Percentiles rank a stretch among this genome's conserved stretches.
Conservation (phyloP, 2,888 invertebrate genomes). For the Mimumesa dahlbomi region DNA sequence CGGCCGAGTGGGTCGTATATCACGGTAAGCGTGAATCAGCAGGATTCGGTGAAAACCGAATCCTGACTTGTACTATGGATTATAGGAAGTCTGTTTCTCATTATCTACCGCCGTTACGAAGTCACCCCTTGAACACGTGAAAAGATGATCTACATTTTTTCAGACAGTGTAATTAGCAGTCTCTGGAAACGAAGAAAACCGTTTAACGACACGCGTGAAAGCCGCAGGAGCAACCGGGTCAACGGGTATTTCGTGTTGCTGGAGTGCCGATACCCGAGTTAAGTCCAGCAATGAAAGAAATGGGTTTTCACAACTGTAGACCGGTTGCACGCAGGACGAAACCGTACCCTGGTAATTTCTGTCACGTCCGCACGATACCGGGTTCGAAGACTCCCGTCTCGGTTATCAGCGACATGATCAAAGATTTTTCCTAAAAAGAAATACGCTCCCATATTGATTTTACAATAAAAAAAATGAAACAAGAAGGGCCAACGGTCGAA, state of each 20-base stretch:
- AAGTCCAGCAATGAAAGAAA: background rate
- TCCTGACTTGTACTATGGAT: constrained; percentile 6
- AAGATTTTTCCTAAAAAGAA: constrained; percentile 1
- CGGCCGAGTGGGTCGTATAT: constrained; percentile 43
- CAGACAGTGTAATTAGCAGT: no score
- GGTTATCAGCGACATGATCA: no score
- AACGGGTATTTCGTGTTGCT: constrained; percentile 37
- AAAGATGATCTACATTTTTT: no score
- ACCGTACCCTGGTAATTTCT: background rate
- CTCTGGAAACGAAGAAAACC: no score
- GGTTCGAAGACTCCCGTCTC: no score
- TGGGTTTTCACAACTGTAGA: background rate
- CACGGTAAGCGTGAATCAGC: constrained; percentile 57
- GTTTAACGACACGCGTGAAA: no score
- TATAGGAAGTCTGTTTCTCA: background rate
- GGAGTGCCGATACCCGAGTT: constrained; percentile 12
- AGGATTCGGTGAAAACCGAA: constrained; percentile 36
- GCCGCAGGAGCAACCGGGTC: constrained; percentile 19
- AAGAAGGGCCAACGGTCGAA: constrained; percentile 35
- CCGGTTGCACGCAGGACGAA: background rate
- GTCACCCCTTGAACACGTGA: no score
- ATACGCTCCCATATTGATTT: constrained; percentile 29
- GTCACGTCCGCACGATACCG: background rate
- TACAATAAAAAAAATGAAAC: constrained; percentile 35
- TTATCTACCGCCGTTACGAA: no score